phyloP scores from a whole-genome alignment of 1,140 invertebrate genomes.

The Gonioctena quinquepunctata region DNA sequence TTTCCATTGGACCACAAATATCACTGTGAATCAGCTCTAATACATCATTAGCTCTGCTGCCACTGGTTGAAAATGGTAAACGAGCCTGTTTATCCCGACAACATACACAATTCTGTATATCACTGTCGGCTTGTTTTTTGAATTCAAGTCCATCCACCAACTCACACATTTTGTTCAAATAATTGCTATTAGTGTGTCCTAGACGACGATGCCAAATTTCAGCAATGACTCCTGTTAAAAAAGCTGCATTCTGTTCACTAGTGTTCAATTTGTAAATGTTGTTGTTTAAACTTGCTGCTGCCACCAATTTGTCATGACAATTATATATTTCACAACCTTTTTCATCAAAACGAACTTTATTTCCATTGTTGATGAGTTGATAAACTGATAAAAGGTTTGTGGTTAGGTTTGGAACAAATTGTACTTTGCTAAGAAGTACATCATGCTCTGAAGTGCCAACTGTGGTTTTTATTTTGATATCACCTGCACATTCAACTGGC shows the following conservation, averaged over 20 bases:
- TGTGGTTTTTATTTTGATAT: slow-evolving; percentile 12
- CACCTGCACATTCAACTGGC: slow-evolving; percentile 8
- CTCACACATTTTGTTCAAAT: neutral
- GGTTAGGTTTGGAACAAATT: slow-evolving; percentile 19
- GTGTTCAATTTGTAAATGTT: slow-evolving; percentile 4
- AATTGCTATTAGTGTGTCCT: slow-evolving; percentile 36
- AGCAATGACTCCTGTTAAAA: neutral
- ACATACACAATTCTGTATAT: too few relatives aligned
- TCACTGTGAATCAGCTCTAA: too few relatives aligned
- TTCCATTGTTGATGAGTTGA: slow-evolving; percentile 19
- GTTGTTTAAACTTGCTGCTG: slow-evolving; percentile 10
- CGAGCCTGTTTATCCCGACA: too few relatives aligned
- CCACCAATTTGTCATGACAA: slow-evolving; percentile 27
- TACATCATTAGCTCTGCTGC: slow-evolving; percentile 9
- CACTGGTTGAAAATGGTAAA: slow-evolving; percentile 18
- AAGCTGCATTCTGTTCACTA: neutral
- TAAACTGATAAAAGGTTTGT: slow-evolving; percentile 25
- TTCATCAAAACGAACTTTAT: slow-evolving; percentile 31
- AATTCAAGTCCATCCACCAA: slow-evolving; percentile 19
- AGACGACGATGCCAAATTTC: slow-evolving; percentile 32
- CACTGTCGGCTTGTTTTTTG: slow-evolving; percentile 24
- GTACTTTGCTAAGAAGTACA: slow-evolving; percentile 12
- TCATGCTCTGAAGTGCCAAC: neutral
- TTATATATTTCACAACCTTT: slow-evolving; percentile 26
- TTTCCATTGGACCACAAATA: too few relatives aligned